Evolutionary conservation across 2,888 invertebrate species (phyloP), one percentile per base, ranked within the genome.

Genomic region (Camponotus fellah): DNA sequence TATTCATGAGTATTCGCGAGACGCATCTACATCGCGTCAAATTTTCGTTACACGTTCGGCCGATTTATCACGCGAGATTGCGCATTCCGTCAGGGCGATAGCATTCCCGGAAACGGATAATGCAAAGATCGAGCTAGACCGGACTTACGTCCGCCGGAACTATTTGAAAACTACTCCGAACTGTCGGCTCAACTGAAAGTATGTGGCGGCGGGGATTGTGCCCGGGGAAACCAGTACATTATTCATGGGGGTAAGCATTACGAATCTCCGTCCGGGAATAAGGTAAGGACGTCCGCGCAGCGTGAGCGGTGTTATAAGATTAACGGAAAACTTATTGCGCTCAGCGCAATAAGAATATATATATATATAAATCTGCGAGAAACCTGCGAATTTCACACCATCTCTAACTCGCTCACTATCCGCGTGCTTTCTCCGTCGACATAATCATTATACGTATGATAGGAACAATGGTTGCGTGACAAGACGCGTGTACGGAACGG

Each of bases 131-230:
- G 91, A 87, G 91, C 87, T 83, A 80, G 84, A 86, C 86, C 83
- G 88, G 91, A 90, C 91, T 90, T 91, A 90, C 91, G 91, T 91
- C 81, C 88, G 87, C 86, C 65, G 83, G 85, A 90, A 90, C 90
- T 90, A 90, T 90, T 91, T 90, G 90, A 91, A 91, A 90, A 90
- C 91, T 90, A 91, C 91, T 91, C 90, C 82, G 85, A 85, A 88
- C 91, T 91, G 90, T 90, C 90, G 83, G 90, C 91, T 90, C 91
- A 91, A 87, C 90, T 85, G 85, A 91, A 90, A 90, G 90, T 90
- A 90, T 91, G 91, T 89, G 90, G 88, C 87, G 69, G 85, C 72
- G 85, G n/a, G 90, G 84, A 88, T 90, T 90, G 86, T 76, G 60
- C 88, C 72, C 49, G 79, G 64, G 69, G 66, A 82, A n/a, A 84